A percentile compares a stretch with the other conserved stretches of the same genome.
These are phyloP conservation scores for Drosophila tani DNA, from an alignment of 1,140 invertebrate genomes.

Conservation along the genomic window DNA sequence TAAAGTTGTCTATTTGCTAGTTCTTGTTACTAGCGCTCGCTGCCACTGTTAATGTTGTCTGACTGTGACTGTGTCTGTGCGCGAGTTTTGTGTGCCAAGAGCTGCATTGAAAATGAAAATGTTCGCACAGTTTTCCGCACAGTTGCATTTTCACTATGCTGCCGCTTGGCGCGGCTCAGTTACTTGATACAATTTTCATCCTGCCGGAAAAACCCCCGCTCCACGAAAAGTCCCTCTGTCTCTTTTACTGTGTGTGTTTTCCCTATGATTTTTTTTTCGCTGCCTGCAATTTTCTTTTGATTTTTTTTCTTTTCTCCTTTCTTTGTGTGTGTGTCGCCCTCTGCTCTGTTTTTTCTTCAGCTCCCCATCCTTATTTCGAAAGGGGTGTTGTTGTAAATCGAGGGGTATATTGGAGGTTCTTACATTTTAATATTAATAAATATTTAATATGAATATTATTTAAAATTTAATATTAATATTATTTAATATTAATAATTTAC, in stretches of 20 bases:
- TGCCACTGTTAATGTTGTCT: constrained; percentile 38
- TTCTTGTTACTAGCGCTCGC: constrained; percentile 41
- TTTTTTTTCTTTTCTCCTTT: constrained; percentile 18
- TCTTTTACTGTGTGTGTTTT: background rate
- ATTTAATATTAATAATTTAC: too few relatives aligned
- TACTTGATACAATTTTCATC: constrained; percentile 76
- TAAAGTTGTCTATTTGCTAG: constrained; percentile 81
- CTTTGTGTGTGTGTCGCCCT: constrained; percentile 46
- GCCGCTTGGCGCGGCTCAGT: constrained; percentile 78
- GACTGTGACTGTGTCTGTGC: constrained; percentile 28
- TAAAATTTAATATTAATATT: too few relatives aligned
- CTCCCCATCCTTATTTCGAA: constrained; percentile 11
- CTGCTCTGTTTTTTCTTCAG: constrained; percentile 53
- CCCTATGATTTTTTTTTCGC: constrained; percentile 27
- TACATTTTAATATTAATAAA: too few relatives aligned
- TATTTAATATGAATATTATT: too few relatives aligned
- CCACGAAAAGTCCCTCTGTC: background rate
- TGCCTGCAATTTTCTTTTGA: constrained; percentile 34
- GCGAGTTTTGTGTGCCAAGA: constrained; percentile 59
- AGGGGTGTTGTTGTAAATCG: background rate
- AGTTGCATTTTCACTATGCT: constrained; percentile 81
- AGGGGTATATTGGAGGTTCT: background rate
- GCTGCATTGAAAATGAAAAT: constrained; percentile 83
- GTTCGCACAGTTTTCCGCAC: constrained; percentile 82
- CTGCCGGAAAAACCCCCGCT: constrained; percentile 12